Evolutionary conservation across 2,888 invertebrate species (phyloP), one percentile per base, ranked within the genome.

Genomic region (Andrena trimmerana): DNA sequence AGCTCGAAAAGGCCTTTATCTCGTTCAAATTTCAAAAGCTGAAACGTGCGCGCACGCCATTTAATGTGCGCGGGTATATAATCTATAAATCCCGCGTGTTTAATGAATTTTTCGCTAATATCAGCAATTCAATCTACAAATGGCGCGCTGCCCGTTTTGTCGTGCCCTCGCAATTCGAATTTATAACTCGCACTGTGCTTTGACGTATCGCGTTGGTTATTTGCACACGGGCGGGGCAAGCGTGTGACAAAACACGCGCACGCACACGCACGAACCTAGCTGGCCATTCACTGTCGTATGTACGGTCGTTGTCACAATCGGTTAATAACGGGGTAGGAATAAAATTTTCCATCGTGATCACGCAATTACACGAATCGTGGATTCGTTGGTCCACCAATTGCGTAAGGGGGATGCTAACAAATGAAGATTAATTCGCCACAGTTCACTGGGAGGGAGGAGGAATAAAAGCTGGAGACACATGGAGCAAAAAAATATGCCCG

Each of bases 61-160:
- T 16, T 87, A 84, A 81, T 84, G 78, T 81, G 48, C 62, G 31
- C 68, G 66, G 75, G 67, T 81, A 76, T 81, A 89, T 89, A 86
- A 89, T 88, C 86, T 88, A 88, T 88, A 88, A 88, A 88, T 87
- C 85, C 77, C 78, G 69, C 77, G 84, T 83, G 83, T 89, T 90
- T 89, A 90, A 91, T 91, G 87, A 89, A 91, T 90, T 91, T 91
- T 90, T 87, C 86, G 87, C 84, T 83, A 86, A 91, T 87, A 90
- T 90, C 88, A 74, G 81, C 89, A 74, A 88, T 91, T 90, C 88
- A 88, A 90, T 91, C 86, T 90, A 80, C 84, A 86, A 89, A 89
- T 84, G 82, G 86, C 68, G 81, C 74, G 52, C 71, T 67, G 67
- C 36, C 66, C 57, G 81, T 85, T 84, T 88, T 85, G 86, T 86